phyloP scores from a whole-genome alignment of 2,113 vertebrate species.

The Aleadryas rufinucha region DNA sequence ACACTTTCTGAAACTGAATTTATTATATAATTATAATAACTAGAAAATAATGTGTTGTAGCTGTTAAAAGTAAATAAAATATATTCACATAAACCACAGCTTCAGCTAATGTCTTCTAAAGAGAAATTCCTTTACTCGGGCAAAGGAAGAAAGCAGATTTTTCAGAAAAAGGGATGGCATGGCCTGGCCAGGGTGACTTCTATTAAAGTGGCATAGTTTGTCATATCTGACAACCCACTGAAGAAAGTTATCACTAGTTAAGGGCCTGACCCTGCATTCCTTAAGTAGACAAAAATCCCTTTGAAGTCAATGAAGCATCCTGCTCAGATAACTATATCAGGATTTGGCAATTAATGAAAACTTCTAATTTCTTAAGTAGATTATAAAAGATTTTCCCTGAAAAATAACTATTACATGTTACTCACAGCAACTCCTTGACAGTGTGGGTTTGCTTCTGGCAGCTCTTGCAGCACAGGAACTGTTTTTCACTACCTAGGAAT shows the following conservation, averaged over 20 bases:
- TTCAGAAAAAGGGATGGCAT: background rate
- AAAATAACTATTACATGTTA: background rate
- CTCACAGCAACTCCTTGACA: background rate
- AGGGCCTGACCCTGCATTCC: constrained; percentile 64
- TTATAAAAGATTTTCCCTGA: background rate
- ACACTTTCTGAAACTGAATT: background rate
- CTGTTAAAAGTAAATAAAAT: background rate
- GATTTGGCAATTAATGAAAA: constrained; percentile 39
- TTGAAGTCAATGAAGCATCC: constrained; percentile 59
- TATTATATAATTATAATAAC: background rate
- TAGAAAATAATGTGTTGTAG: background rate
- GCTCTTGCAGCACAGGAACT: background rate
- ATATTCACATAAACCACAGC: background rate
- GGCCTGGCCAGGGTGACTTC: background rate
- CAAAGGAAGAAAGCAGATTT: background rate
- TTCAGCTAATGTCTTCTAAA: background rate
- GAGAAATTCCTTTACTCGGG: background rate
- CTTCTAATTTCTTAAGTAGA: constrained; percentile 18
- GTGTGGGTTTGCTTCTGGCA: background rate
- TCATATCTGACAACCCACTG: constrained; percentile 52
- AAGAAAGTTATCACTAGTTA: constrained; percentile 63
- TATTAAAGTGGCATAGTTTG: constrained; percentile 40
- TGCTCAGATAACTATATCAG: constrained; percentile 46
- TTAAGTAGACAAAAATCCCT: constrained; percentile 58
- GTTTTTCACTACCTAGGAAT: background rate